Evolutionary conservation across 2,113 vertebrate species (phyloP).

Genomic region (Cyprinodon brontotheroides): DNA sequence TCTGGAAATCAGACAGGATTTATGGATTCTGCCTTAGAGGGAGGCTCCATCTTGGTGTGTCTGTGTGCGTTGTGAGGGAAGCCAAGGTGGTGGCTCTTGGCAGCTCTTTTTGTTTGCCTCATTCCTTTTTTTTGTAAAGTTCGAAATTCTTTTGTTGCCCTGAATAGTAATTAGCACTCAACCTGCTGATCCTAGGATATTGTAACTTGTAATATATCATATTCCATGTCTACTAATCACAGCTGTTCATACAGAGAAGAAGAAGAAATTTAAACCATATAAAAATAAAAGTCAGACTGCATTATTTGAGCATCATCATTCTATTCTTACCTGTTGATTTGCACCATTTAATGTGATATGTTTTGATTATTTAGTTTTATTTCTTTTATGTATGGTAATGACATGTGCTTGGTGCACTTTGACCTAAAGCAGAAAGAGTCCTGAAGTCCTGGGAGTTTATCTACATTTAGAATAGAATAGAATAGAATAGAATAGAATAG

Average conservation of each 20-base stretch:
- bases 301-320: background rate
- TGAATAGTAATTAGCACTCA: background rate
- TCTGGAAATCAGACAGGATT: conserved; percentile 54
- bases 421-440: background rate
- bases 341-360: too few species aligned
- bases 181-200: background rate
- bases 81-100: background rate
- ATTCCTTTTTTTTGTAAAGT: background rate
- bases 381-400: too few species aligned
- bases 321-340: too few species aligned
- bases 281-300: background rate
- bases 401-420: background rate
- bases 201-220: background rate
- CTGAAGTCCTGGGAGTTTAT: background rate
- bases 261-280: background rate
- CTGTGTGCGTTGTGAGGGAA: conserved; percentile 13
- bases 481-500: too few species aligned
- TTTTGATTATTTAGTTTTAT: too few species aligned
- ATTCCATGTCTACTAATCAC: background rate
- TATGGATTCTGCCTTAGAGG: conserved; percentile 43
- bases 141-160: background rate
- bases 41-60: conserved; percentile 16
- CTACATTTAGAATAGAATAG: too few species aligned
- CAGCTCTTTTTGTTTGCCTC: conserved; percentile 1
- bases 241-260: background rate